phyloP scores from a whole-genome alignment of 2,113 vertebrate species.

The Phaethon lepturus region DNA sequence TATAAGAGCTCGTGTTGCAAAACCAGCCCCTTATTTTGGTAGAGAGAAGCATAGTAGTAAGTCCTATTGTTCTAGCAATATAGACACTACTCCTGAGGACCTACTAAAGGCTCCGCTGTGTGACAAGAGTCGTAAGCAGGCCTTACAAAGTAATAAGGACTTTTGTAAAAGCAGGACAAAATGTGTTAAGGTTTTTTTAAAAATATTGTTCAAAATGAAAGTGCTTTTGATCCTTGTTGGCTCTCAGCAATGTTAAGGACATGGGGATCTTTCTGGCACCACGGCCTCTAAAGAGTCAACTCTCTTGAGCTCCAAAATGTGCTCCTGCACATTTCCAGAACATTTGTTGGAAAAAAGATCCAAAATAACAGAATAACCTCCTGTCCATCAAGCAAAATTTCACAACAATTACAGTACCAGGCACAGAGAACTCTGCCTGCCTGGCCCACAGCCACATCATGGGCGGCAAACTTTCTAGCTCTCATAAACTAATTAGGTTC shows the following conservation, averaged over 20 bases:
- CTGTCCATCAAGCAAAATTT: slow-evolving; percentile 47
- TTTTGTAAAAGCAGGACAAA: not conserved
- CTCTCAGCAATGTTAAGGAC: not conserved
- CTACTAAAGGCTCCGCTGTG: not conserved
- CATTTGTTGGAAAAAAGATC: not conserved
- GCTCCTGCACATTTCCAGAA: slow-evolving; percentile 20
- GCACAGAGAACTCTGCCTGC: slow-evolving; percentile 58
- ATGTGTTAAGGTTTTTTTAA: not conserved
- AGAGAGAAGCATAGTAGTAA: not conserved
- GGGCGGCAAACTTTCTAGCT: slow-evolving; percentile 25
- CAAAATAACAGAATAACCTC: slow-evolving; percentile 27
- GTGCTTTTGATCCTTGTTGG: not conserved
- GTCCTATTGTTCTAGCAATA: not conserved
- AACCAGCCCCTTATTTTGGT: not conserved
- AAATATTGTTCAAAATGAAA: not conserved
- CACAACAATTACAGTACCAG: slow-evolving; percentile 67
- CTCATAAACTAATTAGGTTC: slow-evolving; percentile 42
- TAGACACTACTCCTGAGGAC: not conserved
- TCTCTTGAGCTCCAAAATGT: not conserved
- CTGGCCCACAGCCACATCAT: slow-evolving; percentile 50
- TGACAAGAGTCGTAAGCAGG: not conserved
- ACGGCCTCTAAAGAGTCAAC: not conserved
- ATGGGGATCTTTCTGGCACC: not conserved
- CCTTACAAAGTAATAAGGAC: not conserved
- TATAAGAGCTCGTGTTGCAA: not conserved